Percentiles rank a stretch among this genome's conserved stretches.
Conservation (phyloP, 37 sponge, comb jelly and placozoan genomes). For the Bolinopsis microptera region DNA sequence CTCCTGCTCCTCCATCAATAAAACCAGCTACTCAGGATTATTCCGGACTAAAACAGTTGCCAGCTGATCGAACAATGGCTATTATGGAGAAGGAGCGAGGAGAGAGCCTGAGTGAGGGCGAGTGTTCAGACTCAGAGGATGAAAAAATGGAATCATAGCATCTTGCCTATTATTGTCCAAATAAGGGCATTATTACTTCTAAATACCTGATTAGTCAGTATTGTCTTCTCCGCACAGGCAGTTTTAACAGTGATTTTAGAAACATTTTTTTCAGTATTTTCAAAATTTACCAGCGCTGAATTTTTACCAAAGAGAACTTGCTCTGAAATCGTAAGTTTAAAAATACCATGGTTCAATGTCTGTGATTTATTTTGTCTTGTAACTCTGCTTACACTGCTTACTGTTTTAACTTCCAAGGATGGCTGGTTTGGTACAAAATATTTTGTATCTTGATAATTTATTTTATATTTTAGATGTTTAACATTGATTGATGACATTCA, state of each 20-base stretch:
- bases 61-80: slow-evolving; percentile 14
- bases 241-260: no score
- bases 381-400: no score
- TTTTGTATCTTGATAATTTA: neutral
- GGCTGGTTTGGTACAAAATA: neutral
- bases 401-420: neutral
- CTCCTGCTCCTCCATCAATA: neutral
- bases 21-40: neutral
- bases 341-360: no score
- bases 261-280: no score
- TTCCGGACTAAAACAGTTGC: neutral
- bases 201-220: no score
- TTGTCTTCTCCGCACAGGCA: no score
- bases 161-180: neutral
- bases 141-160: slow-evolving; percentile 34
- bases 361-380: no score
- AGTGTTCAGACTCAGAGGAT: slow-evolving; percentile 57
- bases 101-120: slow-evolving; percentile 28
- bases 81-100: neutral
- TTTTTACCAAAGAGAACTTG: no score
- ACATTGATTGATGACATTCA: neutral
- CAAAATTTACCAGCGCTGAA: no score
- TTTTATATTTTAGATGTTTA: neutral
- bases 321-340: no score
- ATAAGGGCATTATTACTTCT: no score